Base-by-base conservation (phyloP, 1,140 invertebrate species). In the Pogonognathellus flavescens region DNA sequence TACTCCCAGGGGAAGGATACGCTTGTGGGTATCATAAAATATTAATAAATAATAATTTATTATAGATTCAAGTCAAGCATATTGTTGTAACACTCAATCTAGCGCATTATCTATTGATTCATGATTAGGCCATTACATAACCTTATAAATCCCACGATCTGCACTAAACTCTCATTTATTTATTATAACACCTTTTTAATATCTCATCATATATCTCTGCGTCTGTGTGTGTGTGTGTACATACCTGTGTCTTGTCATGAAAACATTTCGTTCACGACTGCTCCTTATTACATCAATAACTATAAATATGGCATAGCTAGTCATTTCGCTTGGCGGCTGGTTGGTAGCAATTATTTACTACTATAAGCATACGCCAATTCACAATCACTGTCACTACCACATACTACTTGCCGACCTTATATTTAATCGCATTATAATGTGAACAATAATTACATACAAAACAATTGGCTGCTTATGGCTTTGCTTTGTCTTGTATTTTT, bases 161-260 rank as follows among this genome's bases (percentile, higher is more conserved):
- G 41, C 25, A 50, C 70, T 76, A 76, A 76, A 76, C 70, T 76
- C 70, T 50, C 70, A 76, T 76, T 76, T 41, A 76, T 50, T 76
- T 76, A 76, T 76, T 76, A 49, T 49, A 41, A 76, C 70, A 76
- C 70, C 70, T 76, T 76, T 76, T 76, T 76, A 76, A 76, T 76
- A 76, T 76, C 70, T 50, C 16, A 31, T 76, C n/a, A 76, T 57
- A 16, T 50, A 76, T 10, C 70, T 16, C n/a, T 49, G 25, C n/a
- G n/a, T n/a, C n/a, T 49, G 49, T 50, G 25, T 72, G 49, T 13
- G 31, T 49, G 41, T 25, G n/a, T 20, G 66, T 72, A 14, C 11
- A 11, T 70, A 5, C 16, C 41, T 72, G 20, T 25, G 25, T 66
- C 22, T 25, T 66, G 62, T 66, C 62, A 66, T 66, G 62, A 66